phyloP scores from a whole-genome alignment of 2,113 vertebrate species.

The Cyrtonyx montezumae region DNA sequence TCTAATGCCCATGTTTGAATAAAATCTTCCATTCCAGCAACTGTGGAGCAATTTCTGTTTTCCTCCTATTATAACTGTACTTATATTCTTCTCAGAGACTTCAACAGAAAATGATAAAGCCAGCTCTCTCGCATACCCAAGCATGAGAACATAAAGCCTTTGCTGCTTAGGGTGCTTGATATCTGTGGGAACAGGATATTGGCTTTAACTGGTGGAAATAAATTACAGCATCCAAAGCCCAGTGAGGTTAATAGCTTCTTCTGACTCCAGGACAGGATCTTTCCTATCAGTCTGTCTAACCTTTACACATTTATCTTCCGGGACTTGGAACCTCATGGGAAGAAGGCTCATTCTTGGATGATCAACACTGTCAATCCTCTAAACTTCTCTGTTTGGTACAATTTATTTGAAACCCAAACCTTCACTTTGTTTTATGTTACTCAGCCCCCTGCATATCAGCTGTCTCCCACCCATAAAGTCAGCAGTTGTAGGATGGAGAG shows the following conservation, averaged over 20 bases:
- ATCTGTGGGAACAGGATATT: not conserved
- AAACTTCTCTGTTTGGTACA: not conserved
- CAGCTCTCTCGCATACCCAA: not conserved
- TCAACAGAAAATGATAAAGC: not conserved
- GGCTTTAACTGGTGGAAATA: not conserved
- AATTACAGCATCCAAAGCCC: not conserved
- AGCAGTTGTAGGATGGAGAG: not conserved
- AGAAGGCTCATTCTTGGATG: not conserved
- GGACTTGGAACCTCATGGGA: not conserved
- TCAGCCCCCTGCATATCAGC: not conserved
- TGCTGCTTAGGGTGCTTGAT: not conserved
- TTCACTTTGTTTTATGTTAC: not conserved
- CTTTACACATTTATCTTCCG: not conserved
- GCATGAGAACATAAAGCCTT: not conserved
- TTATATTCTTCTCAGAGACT: not conserved
- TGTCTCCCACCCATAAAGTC: not conserved
- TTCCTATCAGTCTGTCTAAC: not conserved
- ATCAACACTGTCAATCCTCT: not conserved
- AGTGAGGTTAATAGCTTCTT: not conserved
- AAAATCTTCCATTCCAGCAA: not conserved
- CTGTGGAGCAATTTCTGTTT: not conserved
- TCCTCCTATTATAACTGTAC: fast-evolving
- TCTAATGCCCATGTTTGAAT: not conserved
- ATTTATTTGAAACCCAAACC: conserved; percentile 9
- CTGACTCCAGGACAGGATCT: not conserved